Conservation (phyloP, 1,140 invertebrate species). For the Telenomus remus region DNA sequence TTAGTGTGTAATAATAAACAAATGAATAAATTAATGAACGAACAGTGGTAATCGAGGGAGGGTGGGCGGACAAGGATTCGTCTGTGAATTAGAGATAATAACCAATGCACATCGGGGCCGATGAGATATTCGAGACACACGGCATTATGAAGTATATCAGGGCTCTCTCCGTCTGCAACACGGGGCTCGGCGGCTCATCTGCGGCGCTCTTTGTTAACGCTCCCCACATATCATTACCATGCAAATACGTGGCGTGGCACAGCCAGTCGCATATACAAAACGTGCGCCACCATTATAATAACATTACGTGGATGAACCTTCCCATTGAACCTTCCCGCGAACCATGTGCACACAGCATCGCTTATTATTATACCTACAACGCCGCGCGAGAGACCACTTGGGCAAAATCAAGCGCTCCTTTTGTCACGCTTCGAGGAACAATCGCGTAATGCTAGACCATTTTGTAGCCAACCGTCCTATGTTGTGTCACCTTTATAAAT, state of each 20-base stretch:
- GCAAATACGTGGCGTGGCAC: constrained; percentile 65
- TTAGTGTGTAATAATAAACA: constrained; percentile 38
- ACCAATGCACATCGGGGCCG: constrained; percentile 65
- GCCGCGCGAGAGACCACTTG: constrained; percentile 28
- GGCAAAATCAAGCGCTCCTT: constrained; percentile 40
- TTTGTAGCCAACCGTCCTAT: constrained; percentile 14
- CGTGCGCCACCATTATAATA: constrained; percentile 72
- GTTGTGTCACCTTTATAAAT: constrained; percentile 7
- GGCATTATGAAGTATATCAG: constrained; percentile 48
- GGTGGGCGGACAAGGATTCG: constrained; percentile 27
- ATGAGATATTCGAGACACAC: constrained; percentile 65
- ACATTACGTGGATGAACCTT: constrained; percentile 72
- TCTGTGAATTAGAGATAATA: constrained; percentile 69
- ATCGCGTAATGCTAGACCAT: constrained; percentile 27
- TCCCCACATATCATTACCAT: constrained; percentile 71
- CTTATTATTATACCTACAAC: constrained; percentile 71
- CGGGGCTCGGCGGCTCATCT: constrained; percentile 48
- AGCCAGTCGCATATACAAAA: constrained; percentile 70
- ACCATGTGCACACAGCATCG: constrained; percentile 59
- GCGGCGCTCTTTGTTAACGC: constrained; percentile 51
- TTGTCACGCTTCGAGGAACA: constrained; percentile 30
- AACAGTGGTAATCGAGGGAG: constrained; percentile 9
- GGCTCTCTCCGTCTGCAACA: constrained; percentile 24
- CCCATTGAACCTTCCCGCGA: constrained; percentile 65
- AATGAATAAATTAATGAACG: constrained; percentile 58